Evolutionary conservation across 2,113 vertebrate species (phyloP).

Genomic region (Motacilla tschutschensis): DNA sequence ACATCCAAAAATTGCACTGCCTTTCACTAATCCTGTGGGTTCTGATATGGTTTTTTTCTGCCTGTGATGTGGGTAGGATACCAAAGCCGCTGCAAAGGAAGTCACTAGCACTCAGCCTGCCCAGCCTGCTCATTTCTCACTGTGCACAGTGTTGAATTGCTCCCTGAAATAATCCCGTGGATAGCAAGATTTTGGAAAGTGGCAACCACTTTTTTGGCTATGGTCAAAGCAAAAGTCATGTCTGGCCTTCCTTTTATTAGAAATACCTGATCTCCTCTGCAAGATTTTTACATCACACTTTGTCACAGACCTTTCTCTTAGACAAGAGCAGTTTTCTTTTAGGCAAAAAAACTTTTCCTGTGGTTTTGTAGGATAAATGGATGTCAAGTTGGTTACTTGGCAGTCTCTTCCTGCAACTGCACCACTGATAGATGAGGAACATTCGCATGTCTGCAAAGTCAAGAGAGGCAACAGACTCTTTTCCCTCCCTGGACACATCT

Average conservation of each 20-base stretch:
- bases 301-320: neutral
- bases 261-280: neutral
- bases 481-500: neutral
- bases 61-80: neutral
- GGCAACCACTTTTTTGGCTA: neutral
- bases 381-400: neutral
- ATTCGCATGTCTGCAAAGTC: neutral
- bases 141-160: neutral
- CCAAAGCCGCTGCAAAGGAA: neutral
- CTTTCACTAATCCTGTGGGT: neutral
- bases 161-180: neutral
- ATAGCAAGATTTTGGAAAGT: neutral
- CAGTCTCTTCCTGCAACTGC: neutral
- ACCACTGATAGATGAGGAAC: neutral
- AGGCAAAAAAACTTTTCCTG: neutral
- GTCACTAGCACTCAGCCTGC: fast-evolving
- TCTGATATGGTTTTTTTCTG: neutral
- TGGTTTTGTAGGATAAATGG: neutral
- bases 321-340: neutral
- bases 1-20: neutral
- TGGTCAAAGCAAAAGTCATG: neutral
- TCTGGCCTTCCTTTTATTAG: neutral
- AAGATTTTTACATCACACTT: neutral
- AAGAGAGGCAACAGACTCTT: neutral
- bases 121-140: neutral